phyloP scores from a whole-genome alignment of 2,113 vertebrate species.

The Esox niger region DNA sequence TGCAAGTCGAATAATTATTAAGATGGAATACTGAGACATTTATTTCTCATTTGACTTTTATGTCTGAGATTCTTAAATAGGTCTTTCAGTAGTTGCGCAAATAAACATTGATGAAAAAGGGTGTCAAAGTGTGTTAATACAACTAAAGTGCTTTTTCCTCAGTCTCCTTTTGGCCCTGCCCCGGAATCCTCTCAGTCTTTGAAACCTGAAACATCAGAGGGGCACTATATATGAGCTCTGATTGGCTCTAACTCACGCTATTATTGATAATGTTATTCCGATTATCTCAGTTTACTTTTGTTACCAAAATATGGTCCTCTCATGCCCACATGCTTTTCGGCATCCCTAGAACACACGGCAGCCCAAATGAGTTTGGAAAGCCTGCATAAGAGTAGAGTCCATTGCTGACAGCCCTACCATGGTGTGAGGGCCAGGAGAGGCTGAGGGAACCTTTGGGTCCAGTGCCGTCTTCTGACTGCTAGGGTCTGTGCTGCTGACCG shows the following conservation, averaged over 20 bases:
- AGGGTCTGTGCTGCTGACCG: not conserved
- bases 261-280: conserved; percentile 32
- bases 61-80: too few relatives aligned
- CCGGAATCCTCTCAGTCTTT: conserved; percentile 55
- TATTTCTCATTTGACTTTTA: too few relatives aligned
- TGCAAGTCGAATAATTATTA: not conserved
- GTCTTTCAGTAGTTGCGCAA: not conserved
- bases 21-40: too few relatives aligned
- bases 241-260: conserved; percentile 50
- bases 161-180: conserved; percentile 58
- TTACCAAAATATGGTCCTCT: not conserved
- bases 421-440: not conserved
- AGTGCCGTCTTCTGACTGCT: not conserved
- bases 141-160: conserved; percentile 16
- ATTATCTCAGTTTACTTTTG: conserved; percentile 8
- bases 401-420: not conserved
- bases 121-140: not conserved
- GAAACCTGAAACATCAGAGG: conserved; percentile 69
- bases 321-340: not conserved
- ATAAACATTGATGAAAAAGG: not conserved
- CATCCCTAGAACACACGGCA: not conserved
- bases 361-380: not conserved
- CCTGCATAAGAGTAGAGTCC: not conserved
- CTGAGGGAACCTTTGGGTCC: not conserved
- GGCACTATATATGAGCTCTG: conserved; percentile 60